phyloP scores from a whole-genome alignment of 2,113 vertebrate species.

The Indri indri region DNA sequence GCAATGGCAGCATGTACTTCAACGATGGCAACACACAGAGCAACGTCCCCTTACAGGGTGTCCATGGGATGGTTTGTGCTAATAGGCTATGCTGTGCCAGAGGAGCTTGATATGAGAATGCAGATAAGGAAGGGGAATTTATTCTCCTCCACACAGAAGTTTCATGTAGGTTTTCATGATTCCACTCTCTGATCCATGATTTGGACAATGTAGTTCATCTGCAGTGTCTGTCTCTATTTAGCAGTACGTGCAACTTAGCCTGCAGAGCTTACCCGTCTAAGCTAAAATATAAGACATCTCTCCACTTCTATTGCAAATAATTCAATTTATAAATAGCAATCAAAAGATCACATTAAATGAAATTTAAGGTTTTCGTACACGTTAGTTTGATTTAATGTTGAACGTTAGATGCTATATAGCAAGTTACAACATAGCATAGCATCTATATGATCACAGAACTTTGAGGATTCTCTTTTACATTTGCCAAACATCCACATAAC shows the following conservation, averaged over 20 bases:
- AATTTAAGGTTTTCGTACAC: not conserved
- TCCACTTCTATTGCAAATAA: not conserved
- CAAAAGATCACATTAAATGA: not conserved
- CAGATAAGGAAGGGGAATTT: not conserved
- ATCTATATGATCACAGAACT: not conserved
- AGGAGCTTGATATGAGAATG: not conserved
- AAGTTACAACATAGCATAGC: not conserved
- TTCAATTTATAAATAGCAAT: not conserved
- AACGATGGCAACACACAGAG: not conserved
- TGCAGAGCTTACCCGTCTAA: not conserved
- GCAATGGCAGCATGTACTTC: not conserved
- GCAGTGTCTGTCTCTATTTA: not conserved
- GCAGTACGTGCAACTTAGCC: not conserved
- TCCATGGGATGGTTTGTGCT: not conserved
- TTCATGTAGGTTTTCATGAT: not conserved
- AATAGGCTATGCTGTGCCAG: not conserved
- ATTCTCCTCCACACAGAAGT: not conserved
- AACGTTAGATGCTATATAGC: not conserved
- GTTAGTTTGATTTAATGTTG: not conserved
- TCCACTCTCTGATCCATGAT: not conserved
- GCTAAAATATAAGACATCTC: not conserved
- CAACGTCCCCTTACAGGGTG: not conserved
- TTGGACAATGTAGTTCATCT: not conserved
- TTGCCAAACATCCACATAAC: not conserved
- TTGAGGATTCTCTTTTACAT: not conserved